These are phyloP conservation scores for Pristionchus entomophagus DNA, from an alignment of 2,888 invertebrate genomes.

Conservation along the genomic window DNA sequence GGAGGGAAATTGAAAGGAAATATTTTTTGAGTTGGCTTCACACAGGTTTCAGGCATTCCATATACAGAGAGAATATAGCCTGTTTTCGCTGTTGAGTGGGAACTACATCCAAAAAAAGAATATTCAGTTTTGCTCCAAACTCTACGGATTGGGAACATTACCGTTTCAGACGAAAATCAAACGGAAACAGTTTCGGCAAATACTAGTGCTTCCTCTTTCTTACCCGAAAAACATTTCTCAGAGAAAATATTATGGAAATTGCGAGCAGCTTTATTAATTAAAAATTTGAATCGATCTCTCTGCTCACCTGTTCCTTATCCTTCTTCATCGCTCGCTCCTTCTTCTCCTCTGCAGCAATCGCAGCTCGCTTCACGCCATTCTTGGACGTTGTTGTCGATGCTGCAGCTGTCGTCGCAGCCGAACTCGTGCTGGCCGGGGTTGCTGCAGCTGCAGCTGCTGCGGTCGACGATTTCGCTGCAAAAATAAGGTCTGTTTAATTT, in stretches of 20 bases:
- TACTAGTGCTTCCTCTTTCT: too few species aligned
- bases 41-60: too few species aligned
- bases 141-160: too few species aligned
- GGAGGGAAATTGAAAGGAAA: not conserved
- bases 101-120: not conserved
- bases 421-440: not conserved
- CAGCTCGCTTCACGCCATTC: slow-evolving; percentile 1
- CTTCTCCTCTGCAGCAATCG: not conserved
- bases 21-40: too few species aligned
- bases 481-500: not conserved
- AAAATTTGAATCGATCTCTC: too few species aligned
- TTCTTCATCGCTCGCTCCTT: not conserved
- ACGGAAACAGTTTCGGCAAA: not conserved
- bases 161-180: not conserved
- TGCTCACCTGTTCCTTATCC: not conserved
- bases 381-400: not conserved
- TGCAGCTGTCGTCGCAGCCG: not conserved
- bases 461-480: not conserved
- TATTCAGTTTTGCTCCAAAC: too few species aligned
- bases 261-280: too few species aligned
- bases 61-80: too few species aligned
- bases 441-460: not conserved
- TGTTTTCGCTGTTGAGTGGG: too few species aligned
- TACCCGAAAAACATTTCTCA: too few species aligned
- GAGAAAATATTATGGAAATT: too few species aligned